These are phyloP conservation scores for Parauchenoglanis punctatus DNA, from an alignment of 2,797 vertebrate species.

Conservation along the genomic window DNA sequence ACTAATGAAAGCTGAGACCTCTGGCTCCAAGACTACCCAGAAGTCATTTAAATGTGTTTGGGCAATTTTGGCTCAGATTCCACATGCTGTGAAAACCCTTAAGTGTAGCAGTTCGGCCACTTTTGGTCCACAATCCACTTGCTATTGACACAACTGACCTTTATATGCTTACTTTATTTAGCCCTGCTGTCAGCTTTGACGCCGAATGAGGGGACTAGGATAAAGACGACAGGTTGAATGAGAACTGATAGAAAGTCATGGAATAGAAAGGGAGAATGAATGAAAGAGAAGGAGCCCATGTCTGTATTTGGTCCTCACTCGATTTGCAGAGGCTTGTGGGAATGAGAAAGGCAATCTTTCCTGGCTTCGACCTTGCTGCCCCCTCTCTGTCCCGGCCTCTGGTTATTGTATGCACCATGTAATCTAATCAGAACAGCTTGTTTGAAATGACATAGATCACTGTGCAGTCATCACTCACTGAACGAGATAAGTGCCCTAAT, in stretches of 20 bases:
- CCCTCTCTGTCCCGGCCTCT: constrained; percentile 1
- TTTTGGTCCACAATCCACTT: not conserved
- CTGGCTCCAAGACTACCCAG: not conserved
- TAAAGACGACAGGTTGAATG: not conserved
- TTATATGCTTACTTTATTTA: constrained; percentile 1
- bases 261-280: constrained; percentile 1
- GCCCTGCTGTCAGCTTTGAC: not conserved
- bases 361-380: not conserved
- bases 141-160: not conserved
- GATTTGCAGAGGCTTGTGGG: not conserved
- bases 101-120: not conserved
- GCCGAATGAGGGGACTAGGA: not conserved
- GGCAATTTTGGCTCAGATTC: not conserved
- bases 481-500: constrained; percentile 29
- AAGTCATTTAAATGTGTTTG: not conserved
- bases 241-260: constrained; percentile 1
- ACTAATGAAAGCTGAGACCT: not conserved
- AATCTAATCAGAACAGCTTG: constrained; percentile 37
- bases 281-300: not conserved
- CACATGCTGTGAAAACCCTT: not conserved
- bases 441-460: constrained; percentile 27
- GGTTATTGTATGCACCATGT: constrained; percentile 29
- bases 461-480: constrained; percentile 5
- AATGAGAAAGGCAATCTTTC: constrained; percentile 7
- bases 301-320: not conserved